Percentiles rank a stretch among this genome's conserved stretches.
These are phyloP conservation scores for Amphibalanus amphitrite DNA, from an alignment of 1,140 invertebrate genomes.

Conservation along the genomic window DNA sequence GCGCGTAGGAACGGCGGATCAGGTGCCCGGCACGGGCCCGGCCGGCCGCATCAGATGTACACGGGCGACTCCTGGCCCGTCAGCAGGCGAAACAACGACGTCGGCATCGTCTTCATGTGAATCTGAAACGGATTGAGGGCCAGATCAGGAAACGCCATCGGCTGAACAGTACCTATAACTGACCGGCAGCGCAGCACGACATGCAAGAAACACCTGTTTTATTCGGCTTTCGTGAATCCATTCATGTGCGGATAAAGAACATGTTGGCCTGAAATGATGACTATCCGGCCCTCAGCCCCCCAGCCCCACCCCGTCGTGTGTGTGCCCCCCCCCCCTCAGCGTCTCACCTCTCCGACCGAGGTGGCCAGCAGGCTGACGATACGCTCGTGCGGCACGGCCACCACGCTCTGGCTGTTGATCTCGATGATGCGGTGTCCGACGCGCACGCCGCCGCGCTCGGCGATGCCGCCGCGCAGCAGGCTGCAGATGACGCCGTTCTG, in stretches of 20 bases:
- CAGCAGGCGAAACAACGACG: conserved; percentile 95
- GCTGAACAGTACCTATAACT: background rate
- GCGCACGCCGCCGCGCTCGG: conserved; percentile 91
- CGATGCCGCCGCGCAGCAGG: conserved; percentile 89
- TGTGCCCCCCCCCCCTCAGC: background rate
- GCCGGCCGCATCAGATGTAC: conserved; percentile 48
- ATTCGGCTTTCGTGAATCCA: no score
- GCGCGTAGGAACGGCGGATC: background rate
- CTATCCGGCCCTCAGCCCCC: background rate
- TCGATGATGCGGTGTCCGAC: conserved; percentile 99
- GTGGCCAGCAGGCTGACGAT: conserved; percentile 97
- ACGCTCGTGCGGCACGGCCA: conserved; percentile 96
- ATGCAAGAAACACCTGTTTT: background rate
- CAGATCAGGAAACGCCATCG: background rate
- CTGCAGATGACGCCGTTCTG: conserved; percentile 99
- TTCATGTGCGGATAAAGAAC: background rate
- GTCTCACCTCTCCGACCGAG: conserved; percentile 84
- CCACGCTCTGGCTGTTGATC: conserved; percentile 97
- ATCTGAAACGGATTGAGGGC: conserved; percentile 46
- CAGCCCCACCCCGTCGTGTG: background rate
- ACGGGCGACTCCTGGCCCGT: conserved; percentile 98
- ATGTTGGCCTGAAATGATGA: background rate
- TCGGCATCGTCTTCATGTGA: conserved; percentile 99
- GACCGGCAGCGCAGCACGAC: background rate
- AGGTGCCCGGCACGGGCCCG: no score